phyloP scores from a whole-genome alignment of 2,113 vertebrate genomes.

The Platysteira castanea region DNA sequence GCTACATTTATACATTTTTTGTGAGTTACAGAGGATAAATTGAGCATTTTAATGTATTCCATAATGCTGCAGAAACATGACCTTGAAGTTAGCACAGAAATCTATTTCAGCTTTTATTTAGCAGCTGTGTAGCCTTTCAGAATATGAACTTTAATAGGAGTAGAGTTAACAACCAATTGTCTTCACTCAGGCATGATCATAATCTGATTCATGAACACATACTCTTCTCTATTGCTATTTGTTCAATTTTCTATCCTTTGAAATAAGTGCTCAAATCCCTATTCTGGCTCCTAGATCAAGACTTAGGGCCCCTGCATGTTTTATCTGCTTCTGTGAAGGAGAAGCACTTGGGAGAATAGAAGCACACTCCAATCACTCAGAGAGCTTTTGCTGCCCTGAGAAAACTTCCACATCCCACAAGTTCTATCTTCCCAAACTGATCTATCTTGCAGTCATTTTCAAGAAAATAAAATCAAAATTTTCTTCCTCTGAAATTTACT shows the following conservation, averaged over 20 bases:
- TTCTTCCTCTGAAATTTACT: neutral
- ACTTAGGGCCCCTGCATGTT: rapidly evolving
- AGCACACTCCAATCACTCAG: neutral
- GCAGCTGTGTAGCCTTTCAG: constrained; percentile 43
- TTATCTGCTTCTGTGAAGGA: neutral
- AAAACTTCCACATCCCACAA: neutral
- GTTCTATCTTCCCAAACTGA: neutral
- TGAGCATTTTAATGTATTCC: constrained; percentile 62
- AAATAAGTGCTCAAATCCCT: constrained; percentile 13
- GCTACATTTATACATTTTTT: constrained; percentile 43
- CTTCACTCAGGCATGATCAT: constrained; percentile 38
- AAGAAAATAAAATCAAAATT: neutral
- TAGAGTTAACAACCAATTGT: constrained; percentile 55
- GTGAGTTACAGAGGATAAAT: constrained; percentile 54
- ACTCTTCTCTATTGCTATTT: constrained; percentile 30
- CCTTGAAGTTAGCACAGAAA: constrained; percentile 65
- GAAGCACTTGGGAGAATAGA: neutral
- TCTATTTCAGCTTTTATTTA: constrained; percentile 66
- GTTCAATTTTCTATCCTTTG: constrained; percentile 44
- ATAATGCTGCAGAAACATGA: constrained; percentile 54
- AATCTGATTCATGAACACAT: constrained; percentile 32
- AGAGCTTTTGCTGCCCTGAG: neutral
- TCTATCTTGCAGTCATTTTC: neutral
- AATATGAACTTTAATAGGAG: constrained; percentile 56
- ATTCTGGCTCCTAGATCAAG: neutral